These are phyloP conservation scores for Cisticola juncidis DNA, from an alignment of 2,113 vertebrate genomes.

Conservation along the genomic window DNA sequence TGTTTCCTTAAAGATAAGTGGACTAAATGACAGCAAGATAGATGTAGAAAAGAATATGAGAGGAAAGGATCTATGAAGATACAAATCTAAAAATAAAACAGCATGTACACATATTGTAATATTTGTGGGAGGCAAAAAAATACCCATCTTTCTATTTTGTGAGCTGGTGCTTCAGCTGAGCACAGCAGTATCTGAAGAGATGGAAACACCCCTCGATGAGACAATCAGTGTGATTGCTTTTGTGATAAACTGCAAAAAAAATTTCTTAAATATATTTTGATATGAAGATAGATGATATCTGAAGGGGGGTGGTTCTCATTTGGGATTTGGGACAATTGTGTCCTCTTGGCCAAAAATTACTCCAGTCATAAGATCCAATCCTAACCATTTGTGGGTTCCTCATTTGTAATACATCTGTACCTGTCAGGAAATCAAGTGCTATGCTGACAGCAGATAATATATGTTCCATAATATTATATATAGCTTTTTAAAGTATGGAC, in stretches of 20 bases:
- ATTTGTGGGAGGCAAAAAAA: neutral
- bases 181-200: neutral
- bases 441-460: neutral
- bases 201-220: neutral
- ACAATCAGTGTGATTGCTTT: neutral
- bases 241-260: neutral
- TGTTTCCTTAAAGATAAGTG: neutral
- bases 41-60: neutral
- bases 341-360: neutral
- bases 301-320: neutral
- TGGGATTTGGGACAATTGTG: neutral
- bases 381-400: neutral
- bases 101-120: neutral
- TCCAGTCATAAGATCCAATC: neutral
- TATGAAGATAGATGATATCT: neutral
- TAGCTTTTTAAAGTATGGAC: neutral
- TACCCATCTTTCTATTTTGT: neutral
- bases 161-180: neutral
- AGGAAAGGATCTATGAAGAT: neutral
- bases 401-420: neutral
- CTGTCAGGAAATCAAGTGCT: neutral
- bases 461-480: neutral
- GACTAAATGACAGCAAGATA: neutral
- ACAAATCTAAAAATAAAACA: neutral
- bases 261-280: neutral